Conservation (phyloP, 2,113 vertebrate species). For the Edolisoma coerulescens region DNA sequence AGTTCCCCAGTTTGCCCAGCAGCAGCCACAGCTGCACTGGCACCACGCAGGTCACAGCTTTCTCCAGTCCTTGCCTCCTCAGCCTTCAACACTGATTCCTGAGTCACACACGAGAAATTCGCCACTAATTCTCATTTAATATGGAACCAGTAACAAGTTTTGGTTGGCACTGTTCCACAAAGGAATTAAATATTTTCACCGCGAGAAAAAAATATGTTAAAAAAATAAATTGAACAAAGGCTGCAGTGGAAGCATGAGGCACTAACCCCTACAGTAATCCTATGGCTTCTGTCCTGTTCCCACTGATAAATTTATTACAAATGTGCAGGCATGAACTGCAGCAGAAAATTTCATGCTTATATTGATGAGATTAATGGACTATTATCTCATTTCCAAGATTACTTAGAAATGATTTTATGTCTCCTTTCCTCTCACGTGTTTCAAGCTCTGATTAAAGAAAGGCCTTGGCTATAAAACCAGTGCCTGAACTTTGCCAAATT, state of each 20-base stretch:
- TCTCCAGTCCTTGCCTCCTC: not conserved
- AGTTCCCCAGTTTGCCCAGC: not conserved
- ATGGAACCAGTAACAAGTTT: not conserved
- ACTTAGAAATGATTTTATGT: conserved; percentile 20
- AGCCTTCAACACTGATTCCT: not conserved
- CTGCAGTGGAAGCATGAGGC: not conserved
- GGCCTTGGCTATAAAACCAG: not conserved
- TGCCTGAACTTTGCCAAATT: not conserved
- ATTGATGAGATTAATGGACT: conserved; percentile 38
- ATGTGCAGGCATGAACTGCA: not conserved
- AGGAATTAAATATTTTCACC: not conserved
- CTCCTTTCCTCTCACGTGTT: not conserved
- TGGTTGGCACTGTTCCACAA: not conserved
- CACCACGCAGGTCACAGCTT: not conserved
- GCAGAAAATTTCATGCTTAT: conserved; percentile 16
- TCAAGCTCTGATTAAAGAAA: not conserved
- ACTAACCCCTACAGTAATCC: not conserved
- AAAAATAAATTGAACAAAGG: not conserved
- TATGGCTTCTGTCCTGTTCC: not conserved
- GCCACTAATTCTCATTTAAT: not conserved
- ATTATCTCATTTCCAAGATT: conserved; percentile 41
- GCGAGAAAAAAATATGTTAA: not conserved
- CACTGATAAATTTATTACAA: not conserved
- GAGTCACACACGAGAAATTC: not conserved
- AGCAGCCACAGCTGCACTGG: not conserved